A percentile compares a stretch with the other conserved stretches of the same genome.
phyloP scores from a whole-genome alignment of 2,888 invertebrate genomes.

The Drosophila anceps region DNA sequence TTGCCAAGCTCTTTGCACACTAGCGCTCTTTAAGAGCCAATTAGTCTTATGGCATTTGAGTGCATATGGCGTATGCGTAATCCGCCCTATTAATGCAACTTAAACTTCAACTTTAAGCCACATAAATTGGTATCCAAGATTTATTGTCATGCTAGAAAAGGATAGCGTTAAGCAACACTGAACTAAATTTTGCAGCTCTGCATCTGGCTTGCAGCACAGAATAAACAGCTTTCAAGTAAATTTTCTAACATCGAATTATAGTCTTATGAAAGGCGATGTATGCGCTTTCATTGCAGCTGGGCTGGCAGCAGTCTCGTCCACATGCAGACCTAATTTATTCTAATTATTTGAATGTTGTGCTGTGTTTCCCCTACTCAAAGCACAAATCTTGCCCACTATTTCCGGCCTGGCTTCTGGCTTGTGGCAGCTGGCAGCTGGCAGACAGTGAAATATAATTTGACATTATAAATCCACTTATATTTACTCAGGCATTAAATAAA shows the following conservation, averaged over 20 bases:
- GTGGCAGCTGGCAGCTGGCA: conserved; percentile 38
- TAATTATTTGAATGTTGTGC: conserved; percentile 66
- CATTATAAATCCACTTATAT: conserved; percentile 59
- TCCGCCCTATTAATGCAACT: conserved; percentile 67
- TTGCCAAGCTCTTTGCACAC: conserved; percentile 7
- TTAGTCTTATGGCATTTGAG: conserved; percentile 68
- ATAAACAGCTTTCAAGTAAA: conserved; percentile 6
- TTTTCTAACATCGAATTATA: conserved; percentile 1
- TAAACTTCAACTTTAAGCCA: conserved; percentile 51
- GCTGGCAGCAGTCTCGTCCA: conserved; percentile 11
- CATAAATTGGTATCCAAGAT: conserved; percentile 13
- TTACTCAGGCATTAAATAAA: conserved; percentile 67
- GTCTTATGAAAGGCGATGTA: conserved; percentile 6
- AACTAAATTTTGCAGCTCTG: conserved; percentile 8
- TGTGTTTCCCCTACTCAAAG: conserved; percentile 14
- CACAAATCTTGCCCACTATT: conserved; percentile 43
- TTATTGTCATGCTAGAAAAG: neutral
- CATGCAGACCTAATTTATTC: conserved; percentile 82
- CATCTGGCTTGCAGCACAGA: neutral
- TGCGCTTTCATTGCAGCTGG: conserved; percentile 36
- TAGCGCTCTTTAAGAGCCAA: conserved; percentile 58
- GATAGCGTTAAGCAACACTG: neutral
- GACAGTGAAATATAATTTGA: conserved; percentile 34
- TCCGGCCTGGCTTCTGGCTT: conserved; percentile 25
- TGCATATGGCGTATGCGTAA: conserved; percentile 67